Percentiles rank a stretch among this genome's conserved stretches.
phyloP scores from a whole-genome alignment of 2,888 invertebrate genomes.

The Heliconius erato region DNA sequence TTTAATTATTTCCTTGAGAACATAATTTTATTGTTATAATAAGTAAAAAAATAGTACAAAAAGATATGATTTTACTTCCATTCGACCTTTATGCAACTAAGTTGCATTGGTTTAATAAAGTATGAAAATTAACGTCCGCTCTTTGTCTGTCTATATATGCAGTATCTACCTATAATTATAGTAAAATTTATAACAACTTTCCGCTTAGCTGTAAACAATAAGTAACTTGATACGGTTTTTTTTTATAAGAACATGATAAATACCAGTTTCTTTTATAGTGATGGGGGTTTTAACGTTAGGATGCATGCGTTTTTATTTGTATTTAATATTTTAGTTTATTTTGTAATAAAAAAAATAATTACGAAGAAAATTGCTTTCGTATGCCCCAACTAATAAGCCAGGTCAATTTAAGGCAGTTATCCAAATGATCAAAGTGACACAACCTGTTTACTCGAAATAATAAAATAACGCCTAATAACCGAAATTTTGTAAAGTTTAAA shows the following conservation, averaged over 20 bases:
- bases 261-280: constrained; percentile 11
- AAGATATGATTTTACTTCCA: background rate
- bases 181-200: background rate
- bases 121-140: constrained; percentile 33
- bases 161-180: background rate
- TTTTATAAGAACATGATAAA: background rate
- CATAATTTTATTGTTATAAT: constrained; percentile 9
- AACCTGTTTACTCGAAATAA: constrained; percentile 30
- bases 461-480: constrained; percentile 8
- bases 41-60: background rate
- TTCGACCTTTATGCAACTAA: constrained; percentile 31
- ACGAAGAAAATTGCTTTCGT: background rate
- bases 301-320: constrained; percentile 4
- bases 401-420: constrained; percentile 22
- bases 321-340: background rate
- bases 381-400: background rate
- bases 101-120: constrained; percentile 46
- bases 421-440: constrained; percentile 30
- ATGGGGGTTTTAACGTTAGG: background rate
- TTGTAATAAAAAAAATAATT: constrained; percentile 27
- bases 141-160: constrained; percentile 35
- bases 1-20: constrained; percentile 6
- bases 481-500: background rate
- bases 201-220: background rate
- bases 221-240: background rate